Conservation (phyloP, 2,888 invertebrate species). For the Rhimphoctona megacephalus region DNA sequence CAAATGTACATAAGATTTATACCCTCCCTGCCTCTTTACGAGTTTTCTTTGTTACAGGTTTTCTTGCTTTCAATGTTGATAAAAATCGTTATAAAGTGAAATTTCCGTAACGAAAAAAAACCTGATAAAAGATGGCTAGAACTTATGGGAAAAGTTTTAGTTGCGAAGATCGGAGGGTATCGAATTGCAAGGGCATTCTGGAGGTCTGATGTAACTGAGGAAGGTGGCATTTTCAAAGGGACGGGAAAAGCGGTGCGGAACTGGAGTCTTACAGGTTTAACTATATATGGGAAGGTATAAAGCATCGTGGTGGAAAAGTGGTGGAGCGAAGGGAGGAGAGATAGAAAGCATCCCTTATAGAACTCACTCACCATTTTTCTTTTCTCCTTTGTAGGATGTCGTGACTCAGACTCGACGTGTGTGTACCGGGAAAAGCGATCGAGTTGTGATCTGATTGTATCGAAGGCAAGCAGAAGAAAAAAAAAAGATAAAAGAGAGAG, state of each 20-base stretch:
- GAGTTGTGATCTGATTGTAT: slow-evolving; percentile 51
- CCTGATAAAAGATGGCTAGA: not conserved
- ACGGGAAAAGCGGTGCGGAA: not conserved
- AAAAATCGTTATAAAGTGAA: not conserved
- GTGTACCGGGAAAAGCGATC: slow-evolving; percentile 33
- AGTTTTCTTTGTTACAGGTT: not conserved
- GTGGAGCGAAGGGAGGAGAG: not conserved
- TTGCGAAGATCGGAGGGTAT: not conserved
- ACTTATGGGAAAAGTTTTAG: slow-evolving; percentile 2
- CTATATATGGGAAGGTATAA: not conserved
- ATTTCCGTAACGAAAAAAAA: not conserved
- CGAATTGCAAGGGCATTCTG: not conserved
- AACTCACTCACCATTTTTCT: slow-evolving; percentile 2
- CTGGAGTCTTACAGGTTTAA: not conserved
- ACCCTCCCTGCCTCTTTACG: not conserved
- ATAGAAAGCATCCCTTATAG: slow-evolving; percentile 26
- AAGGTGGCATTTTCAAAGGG: not conserved
- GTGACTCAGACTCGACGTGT: slow-evolving; percentile 24
- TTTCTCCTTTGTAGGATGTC: slow-evolving; percentile 18
- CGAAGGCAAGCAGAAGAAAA: not conserved
- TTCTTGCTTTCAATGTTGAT: not conserved
- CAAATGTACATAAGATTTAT: not conserved
- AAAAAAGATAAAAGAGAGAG: not conserved
- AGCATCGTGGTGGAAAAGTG: not conserved
- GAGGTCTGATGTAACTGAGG: not conserved